These are phyloP conservation scores for Ceratina japonica DNA, from an alignment of 1,140 invertebrate species.

Conservation along the genomic window DNA sequence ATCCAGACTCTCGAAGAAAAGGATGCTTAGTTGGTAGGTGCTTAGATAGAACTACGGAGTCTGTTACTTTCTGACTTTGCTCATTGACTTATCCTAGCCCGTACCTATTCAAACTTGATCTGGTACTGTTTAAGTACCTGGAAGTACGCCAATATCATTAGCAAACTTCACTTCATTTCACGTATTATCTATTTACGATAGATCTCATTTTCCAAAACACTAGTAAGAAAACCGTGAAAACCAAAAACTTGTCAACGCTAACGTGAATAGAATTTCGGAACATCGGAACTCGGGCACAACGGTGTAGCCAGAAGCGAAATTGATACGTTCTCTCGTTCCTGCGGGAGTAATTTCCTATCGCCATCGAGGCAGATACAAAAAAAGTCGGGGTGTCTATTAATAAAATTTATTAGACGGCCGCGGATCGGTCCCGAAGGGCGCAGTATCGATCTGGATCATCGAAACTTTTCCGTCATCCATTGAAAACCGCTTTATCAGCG, in stretches of 20 bases:
- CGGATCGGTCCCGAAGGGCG: not conserved
- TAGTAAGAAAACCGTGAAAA: no score
- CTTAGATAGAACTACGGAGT: not conserved
- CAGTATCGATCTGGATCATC: not conserved
- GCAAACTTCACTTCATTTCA: no score
- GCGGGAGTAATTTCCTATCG: not conserved
- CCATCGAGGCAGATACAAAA: not conserved
- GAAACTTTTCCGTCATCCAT: slow-evolving; percentile 9
- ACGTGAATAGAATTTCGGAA: not conserved
- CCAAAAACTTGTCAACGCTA: not conserved
- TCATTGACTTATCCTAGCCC: no score
- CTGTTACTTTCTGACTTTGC: slow-evolving; percentile 5
- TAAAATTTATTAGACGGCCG: slow-evolving; percentile 19
- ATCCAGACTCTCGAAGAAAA: not conserved
- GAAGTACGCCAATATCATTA: no score
- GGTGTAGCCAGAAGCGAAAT: not conserved
- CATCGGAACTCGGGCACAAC: not conserved
- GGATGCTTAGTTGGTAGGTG: not conserved
- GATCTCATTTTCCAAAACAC: no score
- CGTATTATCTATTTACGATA: no score
- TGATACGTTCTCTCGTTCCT: not conserved
- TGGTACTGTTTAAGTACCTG: no score
- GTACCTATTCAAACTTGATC: no score
- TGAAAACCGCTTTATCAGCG: slow-evolving; percentile 28
- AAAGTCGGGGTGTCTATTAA: not conserved